Conservation (phyloP, 2,113 vertebrate species). For the Cebus imitator region DNA sequence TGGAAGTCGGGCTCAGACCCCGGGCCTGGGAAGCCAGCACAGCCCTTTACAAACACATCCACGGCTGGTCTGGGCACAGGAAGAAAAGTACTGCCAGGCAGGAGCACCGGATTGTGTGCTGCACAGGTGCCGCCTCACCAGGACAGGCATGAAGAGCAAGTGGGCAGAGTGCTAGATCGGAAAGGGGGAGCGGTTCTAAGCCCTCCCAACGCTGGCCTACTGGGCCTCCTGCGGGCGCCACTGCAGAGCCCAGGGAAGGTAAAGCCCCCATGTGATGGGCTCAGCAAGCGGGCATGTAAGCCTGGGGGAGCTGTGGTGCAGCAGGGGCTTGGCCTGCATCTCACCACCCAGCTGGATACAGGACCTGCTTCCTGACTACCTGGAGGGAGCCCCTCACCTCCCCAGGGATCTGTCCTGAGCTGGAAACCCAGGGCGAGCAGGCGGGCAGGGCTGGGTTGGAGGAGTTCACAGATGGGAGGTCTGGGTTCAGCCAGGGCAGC, state of each 20-base stretch:
- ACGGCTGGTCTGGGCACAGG: accelerated
- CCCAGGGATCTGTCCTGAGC: not conserved
- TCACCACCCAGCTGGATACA: not conserved
- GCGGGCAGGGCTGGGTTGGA: not conserved
- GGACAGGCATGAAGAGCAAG: not conserved
- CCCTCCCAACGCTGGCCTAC: not conserved
- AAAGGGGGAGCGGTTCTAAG: not conserved
- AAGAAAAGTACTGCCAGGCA: not conserved
- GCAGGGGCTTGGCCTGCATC: not conserved
- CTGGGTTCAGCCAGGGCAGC: not conserved
- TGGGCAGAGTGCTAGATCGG: not conserved
- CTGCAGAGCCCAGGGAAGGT: not conserved
- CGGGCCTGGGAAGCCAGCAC: not conserved
- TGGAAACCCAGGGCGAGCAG: not conserved
- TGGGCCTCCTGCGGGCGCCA: not conserved
- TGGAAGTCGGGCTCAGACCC: not conserved
- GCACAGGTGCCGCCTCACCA: not conserved
- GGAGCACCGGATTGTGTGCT: accelerated
- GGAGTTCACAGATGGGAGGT: not conserved
- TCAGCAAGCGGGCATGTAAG: not conserved
- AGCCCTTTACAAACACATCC: not conserved
- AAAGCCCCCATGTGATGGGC: not conserved
- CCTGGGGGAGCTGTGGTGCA: not conserved
- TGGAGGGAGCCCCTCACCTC: no score
- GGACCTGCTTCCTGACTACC: not conserved